phyloP scores from a whole-genome alignment of 2,888 invertebrate species.

The Augochlorella aurata region DNA sequence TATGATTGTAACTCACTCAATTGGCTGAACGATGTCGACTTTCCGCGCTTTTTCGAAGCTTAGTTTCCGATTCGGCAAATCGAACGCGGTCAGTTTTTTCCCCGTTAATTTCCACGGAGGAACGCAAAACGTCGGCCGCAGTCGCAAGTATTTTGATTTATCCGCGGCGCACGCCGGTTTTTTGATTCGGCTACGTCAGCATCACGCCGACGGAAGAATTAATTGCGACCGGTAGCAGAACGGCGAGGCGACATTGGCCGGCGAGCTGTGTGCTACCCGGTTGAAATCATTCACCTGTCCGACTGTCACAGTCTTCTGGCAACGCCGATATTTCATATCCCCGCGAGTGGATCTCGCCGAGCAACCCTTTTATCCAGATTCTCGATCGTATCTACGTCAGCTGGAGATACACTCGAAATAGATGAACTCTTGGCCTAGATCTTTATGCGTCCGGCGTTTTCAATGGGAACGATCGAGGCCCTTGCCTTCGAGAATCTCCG shows the following conservation, averaged over 20 bases:
- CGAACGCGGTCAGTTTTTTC: background rate
- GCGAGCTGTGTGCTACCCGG: conserved; percentile 19
- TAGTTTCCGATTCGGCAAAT: conserved; percentile 12
- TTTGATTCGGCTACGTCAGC: conserved; percentile 1
- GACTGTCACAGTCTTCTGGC: conserved; percentile 43
- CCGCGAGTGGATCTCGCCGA: conserved; percentile 59
- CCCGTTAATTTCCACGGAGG: background rate
- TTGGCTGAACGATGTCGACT: no score
- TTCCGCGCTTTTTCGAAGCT: background rate
- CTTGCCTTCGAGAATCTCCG: conserved; percentile 48
- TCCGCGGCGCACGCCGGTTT: background rate
- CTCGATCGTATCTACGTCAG: conserved; percentile 78
- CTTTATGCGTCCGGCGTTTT: conserved; percentile 62
- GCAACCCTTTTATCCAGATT: conserved; percentile 72
- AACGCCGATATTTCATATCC: conserved; percentile 53
- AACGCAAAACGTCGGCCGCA: background rate
- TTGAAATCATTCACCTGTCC: conserved; percentile 45
- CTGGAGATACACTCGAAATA: conserved; percentile 78
- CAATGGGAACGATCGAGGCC: conserved; percentile 53
- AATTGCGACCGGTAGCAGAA: conserved; percentile 3
- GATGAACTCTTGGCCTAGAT: conserved; percentile 81
- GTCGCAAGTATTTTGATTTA: conserved; percentile 16
- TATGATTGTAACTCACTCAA: no score
- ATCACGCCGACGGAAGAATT: conserved; percentile 35
- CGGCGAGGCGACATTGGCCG: conserved; percentile 4